Evolutionary conservation across 2,888 invertebrate genomes (phyloP).

Genomic region (Drosophila subquinaria): DNA sequence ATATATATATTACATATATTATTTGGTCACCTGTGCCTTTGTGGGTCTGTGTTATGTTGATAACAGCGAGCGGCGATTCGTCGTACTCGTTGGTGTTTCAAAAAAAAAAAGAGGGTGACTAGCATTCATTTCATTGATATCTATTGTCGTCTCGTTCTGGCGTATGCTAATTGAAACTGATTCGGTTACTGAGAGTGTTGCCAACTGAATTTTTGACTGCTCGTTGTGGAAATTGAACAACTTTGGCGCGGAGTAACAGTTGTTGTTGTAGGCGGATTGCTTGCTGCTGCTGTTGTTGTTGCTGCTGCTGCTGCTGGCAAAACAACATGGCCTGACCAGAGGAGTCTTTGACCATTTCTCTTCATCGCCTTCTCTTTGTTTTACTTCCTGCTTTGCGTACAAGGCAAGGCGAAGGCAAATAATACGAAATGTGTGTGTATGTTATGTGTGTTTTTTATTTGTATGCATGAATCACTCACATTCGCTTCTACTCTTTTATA

Average conservation of each 20-base stretch:
- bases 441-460: background rate
- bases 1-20: conserved; percentile 16
- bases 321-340: conserved; percentile 48
- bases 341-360: conserved; percentile 45
- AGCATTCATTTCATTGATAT: conserved; percentile 21
- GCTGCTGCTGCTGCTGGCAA: conserved; percentile 26
- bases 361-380: conserved; percentile 44
- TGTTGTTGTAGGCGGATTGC: conserved; percentile 51
- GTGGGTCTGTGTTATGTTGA: conserved; percentile 52
- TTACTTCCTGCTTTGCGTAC: conserved; percentile 48
- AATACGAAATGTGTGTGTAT: background rate
- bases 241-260: conserved; percentile 65
- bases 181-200: conserved; percentile 61
- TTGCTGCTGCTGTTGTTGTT: conserved; percentile 20
- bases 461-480: conserved; percentile 33
- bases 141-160: conserved; percentile 50
- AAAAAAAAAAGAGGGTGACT: conserved; percentile 34
- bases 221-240: conserved; percentile 45
- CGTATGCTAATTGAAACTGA: conserved; percentile 43
- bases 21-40: conserved; percentile 22
- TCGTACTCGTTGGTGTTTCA: conserved; percentile 43
- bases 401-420: conserved; percentile 26
- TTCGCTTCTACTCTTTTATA: conserved; percentile 23
- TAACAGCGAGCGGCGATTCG: conserved; percentile 62
- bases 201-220: conserved; percentile 63